Evolutionary conservation across 2,113 vertebrate genomes (phyloP).

Genomic region (Oreochromis tanganicae): DNA sequence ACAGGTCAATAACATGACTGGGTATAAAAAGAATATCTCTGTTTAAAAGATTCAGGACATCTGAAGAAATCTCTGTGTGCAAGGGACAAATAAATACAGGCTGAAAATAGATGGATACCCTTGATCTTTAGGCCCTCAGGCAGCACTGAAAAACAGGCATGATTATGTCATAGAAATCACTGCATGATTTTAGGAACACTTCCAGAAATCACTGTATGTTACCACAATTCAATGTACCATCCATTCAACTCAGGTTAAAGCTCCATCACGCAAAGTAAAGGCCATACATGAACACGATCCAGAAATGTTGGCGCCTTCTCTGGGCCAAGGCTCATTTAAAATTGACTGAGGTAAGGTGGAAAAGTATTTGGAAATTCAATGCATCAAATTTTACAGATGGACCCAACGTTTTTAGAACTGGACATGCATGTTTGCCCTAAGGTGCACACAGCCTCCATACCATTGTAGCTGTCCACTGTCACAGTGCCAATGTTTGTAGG

Average conservation of each 20-base stretch:
- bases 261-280: not conserved
- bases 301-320: no score
- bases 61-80: not conserved
- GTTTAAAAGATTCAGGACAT: not conserved
- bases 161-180: not conserved
- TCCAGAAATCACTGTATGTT: no score
- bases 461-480: constrained; percentile 81
- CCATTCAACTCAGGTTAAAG: not conserved
- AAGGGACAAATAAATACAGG: not conserved
- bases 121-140: not conserved
- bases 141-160: not conserved
- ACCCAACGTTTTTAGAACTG: not conserved
- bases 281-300: not conserved
- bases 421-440: not conserved
- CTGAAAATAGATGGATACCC: not conserved
- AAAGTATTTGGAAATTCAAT: not conserved
- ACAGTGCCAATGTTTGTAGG: constrained; percentile 74
- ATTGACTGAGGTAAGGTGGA: not conserved
- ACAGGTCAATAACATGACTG: not conserved
- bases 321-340: not conserved
- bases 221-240: not conserved
- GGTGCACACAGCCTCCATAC: constrained; percentile 64
- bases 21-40: not conserved
- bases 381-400: not conserved
- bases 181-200: not conserved